These are phyloP conservation scores for Amphipoea oculea DNA, from an alignment of 2,888 invertebrate genomes.

Conservation along the genomic window DNA sequence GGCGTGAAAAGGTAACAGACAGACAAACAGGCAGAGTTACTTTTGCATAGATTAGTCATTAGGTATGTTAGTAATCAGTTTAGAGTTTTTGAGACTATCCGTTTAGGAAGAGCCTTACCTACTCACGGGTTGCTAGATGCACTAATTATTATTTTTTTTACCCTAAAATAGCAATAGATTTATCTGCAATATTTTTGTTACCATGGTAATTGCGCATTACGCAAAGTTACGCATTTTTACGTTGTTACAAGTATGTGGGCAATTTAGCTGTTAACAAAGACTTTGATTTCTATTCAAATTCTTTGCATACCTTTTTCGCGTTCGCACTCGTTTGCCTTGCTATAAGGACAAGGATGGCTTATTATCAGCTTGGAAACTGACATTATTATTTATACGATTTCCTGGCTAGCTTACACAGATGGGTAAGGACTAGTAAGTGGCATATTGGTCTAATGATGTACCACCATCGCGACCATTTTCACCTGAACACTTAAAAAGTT, in stretches of 20 bases:
- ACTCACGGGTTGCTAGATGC: background rate
- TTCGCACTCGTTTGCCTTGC: background rate
- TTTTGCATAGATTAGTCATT: too few relatives aligned
- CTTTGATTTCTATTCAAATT: background rate
- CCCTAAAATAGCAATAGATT: too few relatives aligned
- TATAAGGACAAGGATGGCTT: conserved; percentile 2
- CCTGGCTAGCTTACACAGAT: background rate
- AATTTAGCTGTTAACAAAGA: background rate
- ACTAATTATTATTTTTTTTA: too few relatives aligned
- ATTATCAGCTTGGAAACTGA: background rate
- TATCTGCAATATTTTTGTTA: background rate
- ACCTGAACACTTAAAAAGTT: too few relatives aligned
- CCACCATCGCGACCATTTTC: too few relatives aligned
- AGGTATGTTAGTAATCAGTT: background rate
- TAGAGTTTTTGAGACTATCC: background rate
- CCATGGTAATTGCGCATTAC: too few relatives aligned
- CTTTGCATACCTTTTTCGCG: background rate
- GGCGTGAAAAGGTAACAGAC: background rate
- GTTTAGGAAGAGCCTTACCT: background rate
- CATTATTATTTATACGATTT: background rate
- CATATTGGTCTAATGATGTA: too few relatives aligned
- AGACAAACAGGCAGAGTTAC: background rate
- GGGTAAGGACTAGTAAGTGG: too few relatives aligned
- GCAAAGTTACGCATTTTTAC: conserved; percentile 5
- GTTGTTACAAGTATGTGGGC: background rate